These are phyloP conservation scores for Tachypleus tridentatus DNA, from an alignment of 1,140 invertebrate genomes.

Conservation along the genomic window DNA sequence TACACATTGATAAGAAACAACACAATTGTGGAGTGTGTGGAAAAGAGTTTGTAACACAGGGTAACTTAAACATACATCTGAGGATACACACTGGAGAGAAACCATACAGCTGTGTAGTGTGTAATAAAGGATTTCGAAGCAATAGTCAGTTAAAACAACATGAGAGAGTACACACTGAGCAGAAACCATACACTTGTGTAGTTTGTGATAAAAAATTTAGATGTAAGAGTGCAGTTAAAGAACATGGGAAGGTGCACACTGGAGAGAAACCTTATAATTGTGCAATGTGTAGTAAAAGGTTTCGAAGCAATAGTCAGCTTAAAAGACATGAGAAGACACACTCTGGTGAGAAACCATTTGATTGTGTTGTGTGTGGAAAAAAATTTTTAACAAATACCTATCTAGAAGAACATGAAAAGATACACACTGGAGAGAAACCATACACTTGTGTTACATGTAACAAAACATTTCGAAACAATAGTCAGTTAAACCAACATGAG, in stretches of 20 bases:
- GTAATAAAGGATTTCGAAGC: constrained; percentile 23
- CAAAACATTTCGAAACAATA: constrained; percentile 29
- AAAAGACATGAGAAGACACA: constrained; percentile 46
- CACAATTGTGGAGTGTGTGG: too few species aligned
- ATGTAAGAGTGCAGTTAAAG: constrained; percentile 56
- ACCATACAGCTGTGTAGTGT: background rate
- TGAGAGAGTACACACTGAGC: background rate
- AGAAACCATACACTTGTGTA: constrained; percentile 21
- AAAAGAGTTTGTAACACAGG: too few species aligned
- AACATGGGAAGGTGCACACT: constrained; percentile 41
- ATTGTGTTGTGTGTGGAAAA: constrained; percentile 43
- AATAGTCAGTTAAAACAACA: constrained; percentile 22
- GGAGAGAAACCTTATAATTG: constrained; percentile 40
- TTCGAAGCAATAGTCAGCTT: constrained; percentile 38
- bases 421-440: constrained; percentile 38
- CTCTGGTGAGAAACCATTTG: constrained; percentile 40
- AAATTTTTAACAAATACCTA: constrained; percentile 31
- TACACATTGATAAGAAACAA: too few species aligned
- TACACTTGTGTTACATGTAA: constrained; percentile 33
- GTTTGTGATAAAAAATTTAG: constrained; percentile 59
- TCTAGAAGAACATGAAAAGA: constrained; percentile 42
- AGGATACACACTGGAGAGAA: too few species aligned
- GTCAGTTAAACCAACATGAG: constrained; percentile 43
- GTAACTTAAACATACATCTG: too few species aligned
- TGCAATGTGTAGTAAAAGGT: constrained; percentile 23